Evolutionary conservation across 2,888 invertebrate species (phyloP), one percentile per base, ranked within the genome.

Genomic region (Monoplex corrugatus): DNA sequence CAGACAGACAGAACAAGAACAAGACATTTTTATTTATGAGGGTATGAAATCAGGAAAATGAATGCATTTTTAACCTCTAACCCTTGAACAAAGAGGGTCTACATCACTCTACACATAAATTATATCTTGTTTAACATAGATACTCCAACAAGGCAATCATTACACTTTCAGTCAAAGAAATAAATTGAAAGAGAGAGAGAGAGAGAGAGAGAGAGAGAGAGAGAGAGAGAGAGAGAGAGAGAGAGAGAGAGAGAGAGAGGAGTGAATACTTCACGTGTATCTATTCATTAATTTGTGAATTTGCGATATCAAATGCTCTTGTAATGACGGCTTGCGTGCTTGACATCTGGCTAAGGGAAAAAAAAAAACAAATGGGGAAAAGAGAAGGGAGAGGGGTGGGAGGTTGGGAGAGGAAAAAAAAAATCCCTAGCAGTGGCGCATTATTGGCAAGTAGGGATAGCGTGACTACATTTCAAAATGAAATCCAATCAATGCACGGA

Each of bases 381-480:
- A 28, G 23, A 19, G 19, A 28, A 40, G 43, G 43, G 78, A 28
- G 16, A 43, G 19, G 78, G 78, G 78, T 40, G 23, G 40, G 78
- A 5, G 78, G 43, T 23, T 3, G 43, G 43, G 6, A 28, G 19
- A 50, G 10, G 50, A 50, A 28, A 2, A n/a, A n/a, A n/a, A n/a
- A n/a, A n/a, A n/a, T n/a, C n/a, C n/a, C n/a, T n/a, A n/a, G n/a
- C n/a, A n/a, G n/a, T n/a, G n/a, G n/a, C n/a, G n/a, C n/a, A n/a
- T n/a, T n/a, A n/a, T n/a, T n/a, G n/a, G n/a, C n/a, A n/a, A n/a
- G n/a, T n/a, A n/a, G n/a, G n/a, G n/a, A n/a, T n/a, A n/a, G 75
- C 87, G 87, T 87, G 87, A 87, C 87, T 78, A 87, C 87, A 45
- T 87, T 87, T 87, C 87, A 87, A 87, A 87, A 87, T 87, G 72